phyloP scores from a whole-genome alignment of 2,888 invertebrate species.

The Lasioglossum malachurum region DNA sequence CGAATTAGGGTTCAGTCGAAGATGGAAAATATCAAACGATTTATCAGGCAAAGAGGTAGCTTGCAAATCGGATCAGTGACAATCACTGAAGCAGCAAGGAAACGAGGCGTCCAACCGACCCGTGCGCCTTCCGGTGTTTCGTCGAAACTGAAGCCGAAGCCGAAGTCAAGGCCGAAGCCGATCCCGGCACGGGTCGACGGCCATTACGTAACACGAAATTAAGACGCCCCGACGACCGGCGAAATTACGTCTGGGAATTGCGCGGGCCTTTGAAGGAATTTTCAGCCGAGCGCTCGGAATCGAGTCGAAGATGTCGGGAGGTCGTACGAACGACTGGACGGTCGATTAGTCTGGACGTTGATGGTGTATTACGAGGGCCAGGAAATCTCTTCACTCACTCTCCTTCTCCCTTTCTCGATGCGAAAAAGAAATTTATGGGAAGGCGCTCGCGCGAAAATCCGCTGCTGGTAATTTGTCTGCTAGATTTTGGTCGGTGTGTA shows the following conservation, averaged over 20 bases:
- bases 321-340: slow-evolving; percentile 13
- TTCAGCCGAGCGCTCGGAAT: slow-evolving; percentile 29
- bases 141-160: background rate
- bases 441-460: background rate
- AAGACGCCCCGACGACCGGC: slow-evolving; percentile 42
- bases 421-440: slow-evolving; percentile 6
- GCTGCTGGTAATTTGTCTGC: background rate
- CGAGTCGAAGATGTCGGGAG: slow-evolving; percentile 20
- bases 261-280: slow-evolving; percentile 45
- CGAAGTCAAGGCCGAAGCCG: slow-evolving; percentile 1
- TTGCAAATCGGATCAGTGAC: background rate
- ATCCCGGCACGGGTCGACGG: slow-evolving; percentile 28
- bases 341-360: slow-evolving; percentile 23
- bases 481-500: slow-evolving; percentile 1
- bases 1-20: background rate
- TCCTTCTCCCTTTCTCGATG: background rate
- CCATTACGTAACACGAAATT: slow-evolving; percentile 62
- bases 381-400: slow-evolving; percentile 7
- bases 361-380: slow-evolving; percentile 5
- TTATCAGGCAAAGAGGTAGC: background rate
- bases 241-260: slow-evolving; percentile 61
- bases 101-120: slow-evolving; percentile 40
- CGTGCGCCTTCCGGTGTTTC: slow-evolving; percentile 27
- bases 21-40: background rate
- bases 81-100: background rate